Evolutionary conservation across 2,888 invertebrate species (phyloP).

Genomic region (Epistrophe eligans): DNA sequence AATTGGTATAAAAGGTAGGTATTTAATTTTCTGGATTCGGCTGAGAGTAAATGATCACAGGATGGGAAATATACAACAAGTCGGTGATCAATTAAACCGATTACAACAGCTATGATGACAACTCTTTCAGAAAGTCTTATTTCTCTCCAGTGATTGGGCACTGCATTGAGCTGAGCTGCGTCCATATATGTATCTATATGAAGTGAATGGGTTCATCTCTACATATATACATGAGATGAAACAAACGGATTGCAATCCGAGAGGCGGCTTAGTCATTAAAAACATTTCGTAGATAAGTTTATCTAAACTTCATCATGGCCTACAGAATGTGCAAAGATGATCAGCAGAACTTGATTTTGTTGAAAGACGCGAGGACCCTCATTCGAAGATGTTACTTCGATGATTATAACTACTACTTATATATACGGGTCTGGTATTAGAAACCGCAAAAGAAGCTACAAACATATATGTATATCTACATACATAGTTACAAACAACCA

Average conservation of each 20-base stretch:
- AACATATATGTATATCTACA: too few species aligned
- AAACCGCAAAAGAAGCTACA: constrained; percentile 69
- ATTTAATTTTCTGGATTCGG: constrained; percentile 28
- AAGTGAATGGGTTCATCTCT: constrained; percentile 43
- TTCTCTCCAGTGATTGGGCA: neutral
- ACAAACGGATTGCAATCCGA: constrained; percentile 43
- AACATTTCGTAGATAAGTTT: constrained; percentile 68
- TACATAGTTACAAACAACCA: too few species aligned
- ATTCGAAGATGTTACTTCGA: constrained; percentile 26
- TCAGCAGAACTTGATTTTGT: constrained; percentile 69
- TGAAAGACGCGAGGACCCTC: constrained; percentile 20
- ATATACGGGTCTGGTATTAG: constrained; percentile 45
- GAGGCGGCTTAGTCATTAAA: constrained; percentile 53
- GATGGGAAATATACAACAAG: constrained; percentile 56
- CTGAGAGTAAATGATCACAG: constrained; percentile 53
- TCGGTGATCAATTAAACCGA: constrained; percentile 73
- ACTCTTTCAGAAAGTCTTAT: constrained; percentile 68
- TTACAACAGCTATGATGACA: constrained; percentile 72
- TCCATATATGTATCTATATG: neutral
- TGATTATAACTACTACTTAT: constrained; percentile 1
- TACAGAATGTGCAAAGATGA: constrained; percentile 47
- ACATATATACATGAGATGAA: constrained; percentile 10
- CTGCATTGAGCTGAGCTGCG: neutral
- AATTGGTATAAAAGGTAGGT: constrained; percentile 1
- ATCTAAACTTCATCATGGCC: constrained; percentile 60